phyloP scores from a whole-genome alignment of 2,888 invertebrate genomes.

The Amphipyra berbera region DNA sequence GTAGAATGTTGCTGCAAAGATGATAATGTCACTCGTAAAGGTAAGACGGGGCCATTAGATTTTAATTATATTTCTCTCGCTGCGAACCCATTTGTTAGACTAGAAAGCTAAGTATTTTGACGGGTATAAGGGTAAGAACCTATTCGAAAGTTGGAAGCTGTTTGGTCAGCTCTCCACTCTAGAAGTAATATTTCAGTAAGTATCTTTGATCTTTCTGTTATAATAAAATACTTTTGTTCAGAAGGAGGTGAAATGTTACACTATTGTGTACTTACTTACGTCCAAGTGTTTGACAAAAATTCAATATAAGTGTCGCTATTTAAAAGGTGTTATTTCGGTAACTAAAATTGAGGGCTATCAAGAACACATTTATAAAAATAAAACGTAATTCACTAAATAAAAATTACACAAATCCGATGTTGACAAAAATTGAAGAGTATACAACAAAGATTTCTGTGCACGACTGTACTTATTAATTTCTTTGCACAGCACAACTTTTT shows the following conservation, averaged over 20 bases:
- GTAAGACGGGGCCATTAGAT: conserved; percentile 30
- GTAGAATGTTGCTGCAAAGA: conserved; percentile 37
- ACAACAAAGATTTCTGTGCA: conserved; percentile 16
- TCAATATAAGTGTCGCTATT: too few relatives aligned
- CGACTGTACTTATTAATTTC: conserved; percentile 46
- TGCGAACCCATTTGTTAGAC: conserved; percentile 37
- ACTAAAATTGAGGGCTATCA: too few relatives aligned
- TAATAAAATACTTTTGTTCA: too few relatives aligned
- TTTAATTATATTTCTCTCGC: conserved; percentile 44
- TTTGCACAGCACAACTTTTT: conserved; percentile 50
- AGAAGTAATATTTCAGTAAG: conserved; percentile 23
- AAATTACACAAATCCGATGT: too few relatives aligned
- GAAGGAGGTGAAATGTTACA: too few relatives aligned
- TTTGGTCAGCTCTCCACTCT: conserved; percentile 24
- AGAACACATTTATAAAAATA: too few relatives aligned
- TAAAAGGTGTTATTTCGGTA: too few relatives aligned
- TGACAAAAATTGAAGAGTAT: too few relatives aligned
- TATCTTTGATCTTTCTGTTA: conserved; percentile 4
- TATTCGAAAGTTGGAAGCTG: conserved; percentile 41
- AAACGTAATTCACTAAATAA: too few relatives aligned
- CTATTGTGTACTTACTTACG: too few relatives aligned
- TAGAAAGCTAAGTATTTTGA: conserved; percentile 47
- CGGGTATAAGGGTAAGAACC: conserved; percentile 40
- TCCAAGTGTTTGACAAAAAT: too few relatives aligned
- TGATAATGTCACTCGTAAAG: conserved; percentile 45